Conservation (phyloP, 2,113 vertebrate species). For the Anguilla rostrata region DNA sequence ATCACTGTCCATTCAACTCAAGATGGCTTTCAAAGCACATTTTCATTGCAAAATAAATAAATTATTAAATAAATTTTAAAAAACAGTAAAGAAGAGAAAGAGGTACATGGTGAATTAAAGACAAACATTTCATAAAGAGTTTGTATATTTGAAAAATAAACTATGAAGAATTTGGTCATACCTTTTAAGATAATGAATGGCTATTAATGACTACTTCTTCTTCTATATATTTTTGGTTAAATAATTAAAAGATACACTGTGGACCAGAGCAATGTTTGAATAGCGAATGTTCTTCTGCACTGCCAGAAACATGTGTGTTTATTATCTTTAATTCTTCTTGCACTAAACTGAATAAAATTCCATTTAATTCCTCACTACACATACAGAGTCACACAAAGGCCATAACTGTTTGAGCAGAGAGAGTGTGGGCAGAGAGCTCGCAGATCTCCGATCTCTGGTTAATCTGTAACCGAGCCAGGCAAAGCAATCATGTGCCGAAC, state of each 20-base stretch:
- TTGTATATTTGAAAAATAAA: no score
- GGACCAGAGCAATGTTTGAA: neutral
- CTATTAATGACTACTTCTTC: no score
- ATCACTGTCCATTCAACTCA: no score
- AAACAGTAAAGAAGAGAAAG: no score
- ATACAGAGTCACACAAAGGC: neutral
- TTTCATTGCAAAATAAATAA: no score
- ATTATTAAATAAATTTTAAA: no score
- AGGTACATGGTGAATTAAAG: no score
- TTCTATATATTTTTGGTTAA: no score
- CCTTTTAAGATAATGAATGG: no score
- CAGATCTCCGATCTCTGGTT: neutral
- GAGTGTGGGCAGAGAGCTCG: neutral
- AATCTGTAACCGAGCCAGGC: neutral
- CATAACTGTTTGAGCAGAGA: neutral
- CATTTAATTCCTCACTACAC: neutral
- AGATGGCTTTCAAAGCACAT: no score
- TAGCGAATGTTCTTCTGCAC: neutral
- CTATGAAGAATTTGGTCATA: no score
- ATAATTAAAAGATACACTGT: neutral
- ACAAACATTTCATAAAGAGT: no score
- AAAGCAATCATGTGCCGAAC: neutral
- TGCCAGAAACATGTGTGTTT: neutral
- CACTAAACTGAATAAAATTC: neutral
- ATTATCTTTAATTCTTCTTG: neutral